phyloP scores from a whole-genome alignment of 2,113 vertebrate species.

The Aix galericulata region DNA sequence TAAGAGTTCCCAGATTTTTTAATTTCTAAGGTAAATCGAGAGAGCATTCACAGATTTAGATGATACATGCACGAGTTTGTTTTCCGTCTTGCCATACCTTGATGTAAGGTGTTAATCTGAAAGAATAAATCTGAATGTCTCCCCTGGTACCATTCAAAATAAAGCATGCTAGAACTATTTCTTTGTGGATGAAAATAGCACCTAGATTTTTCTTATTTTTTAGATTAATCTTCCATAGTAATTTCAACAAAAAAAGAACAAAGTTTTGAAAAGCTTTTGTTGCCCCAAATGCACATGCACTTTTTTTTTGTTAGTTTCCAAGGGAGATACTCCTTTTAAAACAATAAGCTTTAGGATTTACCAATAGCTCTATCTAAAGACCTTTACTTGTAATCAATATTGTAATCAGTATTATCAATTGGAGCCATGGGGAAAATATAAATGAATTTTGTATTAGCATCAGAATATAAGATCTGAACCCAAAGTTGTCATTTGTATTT shows the following conservation, averaged over 20 bases:
- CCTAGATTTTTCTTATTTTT: background rate
- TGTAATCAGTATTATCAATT: background rate
- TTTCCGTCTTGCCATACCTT: background rate
- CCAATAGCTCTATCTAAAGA: background rate
- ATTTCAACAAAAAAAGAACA: background rate
- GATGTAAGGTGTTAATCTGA: background rate
- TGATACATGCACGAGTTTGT: background rate
- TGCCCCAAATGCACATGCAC: background rate
- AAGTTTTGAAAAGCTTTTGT: background rate
- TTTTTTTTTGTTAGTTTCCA: background rate
- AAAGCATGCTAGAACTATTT: background rate
- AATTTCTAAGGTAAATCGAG: background rate
- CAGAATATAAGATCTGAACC: background rate
- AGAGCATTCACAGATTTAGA: background rate
- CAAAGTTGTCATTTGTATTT: background rate
- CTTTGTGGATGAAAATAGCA: background rate
- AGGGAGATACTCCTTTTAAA: background rate
- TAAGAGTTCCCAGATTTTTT: background rate
- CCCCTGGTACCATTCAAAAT: background rate
- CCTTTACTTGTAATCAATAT: background rate
- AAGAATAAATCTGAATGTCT: background rate
- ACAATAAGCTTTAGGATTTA: background rate
- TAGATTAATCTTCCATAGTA: background rate
- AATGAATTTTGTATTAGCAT: background rate
- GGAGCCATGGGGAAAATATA: background rate